Evolutionary conservation across 2,113 vertebrate species (phyloP).

Genomic region (Sterna hirundo): DNA sequence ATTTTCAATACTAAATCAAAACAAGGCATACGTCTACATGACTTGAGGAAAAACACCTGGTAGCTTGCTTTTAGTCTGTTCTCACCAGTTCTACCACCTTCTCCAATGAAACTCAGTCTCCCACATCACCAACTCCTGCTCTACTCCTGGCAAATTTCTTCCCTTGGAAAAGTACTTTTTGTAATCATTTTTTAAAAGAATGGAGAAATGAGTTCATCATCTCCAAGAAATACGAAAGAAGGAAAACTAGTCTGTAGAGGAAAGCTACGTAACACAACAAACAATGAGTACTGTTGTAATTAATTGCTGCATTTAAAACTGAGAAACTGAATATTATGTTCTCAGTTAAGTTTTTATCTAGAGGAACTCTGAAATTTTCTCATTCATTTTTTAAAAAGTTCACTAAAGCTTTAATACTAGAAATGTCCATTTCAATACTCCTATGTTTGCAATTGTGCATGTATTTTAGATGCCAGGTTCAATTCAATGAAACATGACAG

Average conservation of each 20-base stretch:
- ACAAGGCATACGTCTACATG: background rate
- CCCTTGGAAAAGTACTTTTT: background rate
- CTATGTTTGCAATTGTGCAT: accelerated
- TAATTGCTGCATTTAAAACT: background rate
- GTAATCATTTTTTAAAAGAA: background rate
- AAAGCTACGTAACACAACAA: background rate
- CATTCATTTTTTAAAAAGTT: background rate
- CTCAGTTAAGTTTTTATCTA: background rate
- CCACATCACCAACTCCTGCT: background rate
- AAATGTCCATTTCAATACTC: background rate
- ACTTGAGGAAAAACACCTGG: background rate
- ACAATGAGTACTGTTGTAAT: background rate
- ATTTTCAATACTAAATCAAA: background rate
- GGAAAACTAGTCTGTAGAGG: background rate
- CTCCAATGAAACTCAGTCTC: background rate
- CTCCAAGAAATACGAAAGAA: background rate
- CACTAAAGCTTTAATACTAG: background rate
- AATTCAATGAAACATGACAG: background rate
- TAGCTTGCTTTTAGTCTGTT: background rate
- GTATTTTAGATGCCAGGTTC: background rate
- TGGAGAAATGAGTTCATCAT: background rate
- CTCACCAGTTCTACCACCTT: background rate
- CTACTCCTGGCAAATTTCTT: background rate
- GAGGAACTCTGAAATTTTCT: background rate
- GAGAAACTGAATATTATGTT: background rate